A percentile compares a stretch with the other conserved stretches of the same genome.
Conservation (phyloP, 2,113 vertebrate species). For the Epinephelus cyanopodus region DNA sequence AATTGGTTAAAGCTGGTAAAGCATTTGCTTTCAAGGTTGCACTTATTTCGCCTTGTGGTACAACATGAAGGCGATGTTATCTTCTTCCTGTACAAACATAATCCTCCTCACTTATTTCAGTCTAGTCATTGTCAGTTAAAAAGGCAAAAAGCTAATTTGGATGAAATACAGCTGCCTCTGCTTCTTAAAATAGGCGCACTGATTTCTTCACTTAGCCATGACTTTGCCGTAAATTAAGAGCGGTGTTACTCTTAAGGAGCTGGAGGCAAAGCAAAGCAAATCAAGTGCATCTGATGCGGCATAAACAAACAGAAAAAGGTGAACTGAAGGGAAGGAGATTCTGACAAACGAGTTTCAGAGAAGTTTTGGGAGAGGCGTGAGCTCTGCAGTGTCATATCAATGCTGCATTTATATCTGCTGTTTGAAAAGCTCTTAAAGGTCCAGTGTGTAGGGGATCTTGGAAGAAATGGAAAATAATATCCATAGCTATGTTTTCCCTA, state of each 20-base stretch:
- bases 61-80: slow-evolving; percentile 10
- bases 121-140: not conserved
- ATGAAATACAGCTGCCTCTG: not conserved
- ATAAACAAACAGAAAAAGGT: not conserved
- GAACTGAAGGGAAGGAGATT: not conserved
- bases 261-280: not conserved
- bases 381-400: not conserved
- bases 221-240: not conserved
- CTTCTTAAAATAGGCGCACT: not conserved
- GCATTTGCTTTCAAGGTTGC: slow-evolving; percentile 26
- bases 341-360: not conserved
- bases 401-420: not conserved
- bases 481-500: no score
- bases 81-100: slow-evolving; percentile 5
- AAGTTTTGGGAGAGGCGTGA: not conserved
- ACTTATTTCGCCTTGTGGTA: slow-evolving; percentile 7
- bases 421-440: not conserved
- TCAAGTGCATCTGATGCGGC: not conserved
- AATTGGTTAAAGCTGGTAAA: slow-evolving; percentile 47
- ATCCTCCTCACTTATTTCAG: not conserved
- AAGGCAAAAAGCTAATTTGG: not conserved
- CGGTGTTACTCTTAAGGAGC: not conserved
- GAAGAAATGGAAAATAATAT: no score
- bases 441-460: no score
- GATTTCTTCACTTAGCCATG: not conserved